phyloP scores from a whole-genome alignment of 2,888 invertebrate species.

The Orthonychiurus folsomi region DNA sequence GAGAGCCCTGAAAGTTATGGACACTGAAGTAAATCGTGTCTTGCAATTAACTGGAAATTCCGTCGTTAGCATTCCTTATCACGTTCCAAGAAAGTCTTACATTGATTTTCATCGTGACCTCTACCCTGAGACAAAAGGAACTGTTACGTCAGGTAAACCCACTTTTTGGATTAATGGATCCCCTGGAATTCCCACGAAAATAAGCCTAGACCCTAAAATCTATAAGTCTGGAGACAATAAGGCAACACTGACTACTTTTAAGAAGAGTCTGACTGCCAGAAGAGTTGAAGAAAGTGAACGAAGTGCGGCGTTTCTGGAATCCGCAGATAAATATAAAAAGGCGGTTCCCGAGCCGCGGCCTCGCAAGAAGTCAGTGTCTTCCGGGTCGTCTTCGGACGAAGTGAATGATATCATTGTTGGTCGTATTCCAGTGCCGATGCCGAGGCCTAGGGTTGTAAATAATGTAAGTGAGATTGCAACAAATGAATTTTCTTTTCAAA shows the following conservation, averaged over 20 bases:
- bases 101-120: constrained; percentile 89
- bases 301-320: constrained; percentile 37
- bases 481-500: too few species aligned
- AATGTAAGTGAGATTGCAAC: too few species aligned
- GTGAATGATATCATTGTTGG: constrained; percentile 23
- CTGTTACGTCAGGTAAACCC: constrained; percentile 67
- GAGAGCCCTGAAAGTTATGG: constrained; percentile 87
- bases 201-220: constrained; percentile 64
- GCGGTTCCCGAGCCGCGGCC: constrained; percentile 59
- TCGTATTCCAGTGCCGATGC: constrained; percentile 27
- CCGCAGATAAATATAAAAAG: constrained; percentile 34
- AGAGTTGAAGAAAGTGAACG: constrained; percentile 39
- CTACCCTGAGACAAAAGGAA: constrained; percentile 81
- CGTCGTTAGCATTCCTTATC: constrained; percentile 88
- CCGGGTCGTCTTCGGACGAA: constrained; percentile 42
- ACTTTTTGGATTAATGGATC: constrained; percentile 72
- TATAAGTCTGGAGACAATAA: not conserved
- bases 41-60: constrained; percentile 75
- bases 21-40: constrained; percentile 87
- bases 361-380: constrained; percentile 51
- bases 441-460: constrained; percentile 29
- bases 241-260: constrained; percentile 13
- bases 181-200: constrained; percentile 66
- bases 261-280: constrained; percentile 22
- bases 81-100: constrained; percentile 86